Conservation (phyloP, 2,113 vertebrate genomes). For the Oryzias curvinotus region DNA sequence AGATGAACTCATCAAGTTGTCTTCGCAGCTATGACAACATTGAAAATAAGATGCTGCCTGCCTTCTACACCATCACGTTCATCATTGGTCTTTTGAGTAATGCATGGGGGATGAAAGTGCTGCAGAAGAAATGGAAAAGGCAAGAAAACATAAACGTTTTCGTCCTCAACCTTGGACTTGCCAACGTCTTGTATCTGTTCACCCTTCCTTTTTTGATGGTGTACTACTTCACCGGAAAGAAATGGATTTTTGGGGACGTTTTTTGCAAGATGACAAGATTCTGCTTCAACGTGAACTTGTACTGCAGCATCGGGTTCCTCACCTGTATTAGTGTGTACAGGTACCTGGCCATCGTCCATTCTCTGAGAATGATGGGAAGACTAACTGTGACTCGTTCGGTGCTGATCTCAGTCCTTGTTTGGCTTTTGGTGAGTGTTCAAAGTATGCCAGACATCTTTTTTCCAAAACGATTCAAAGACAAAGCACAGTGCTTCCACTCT, state of each 20-base stretch:
- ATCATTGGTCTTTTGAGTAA: constrained; percentile 78
- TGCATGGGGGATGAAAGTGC: constrained; percentile 54
- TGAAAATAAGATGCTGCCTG: constrained; percentile 61
- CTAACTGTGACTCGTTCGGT: constrained; percentile 35
- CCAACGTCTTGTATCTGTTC: constrained; percentile 80
- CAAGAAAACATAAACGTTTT: constrained; percentile 67
- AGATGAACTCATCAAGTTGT: too few relatives aligned
- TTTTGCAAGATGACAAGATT: constrained; percentile 80
- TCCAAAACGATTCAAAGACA: constrained; percentile 30
- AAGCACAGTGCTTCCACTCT: constrained; percentile 61
- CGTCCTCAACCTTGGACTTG: constrained; percentile 77
- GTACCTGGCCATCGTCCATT: constrained; percentile 83
- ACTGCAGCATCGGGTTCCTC: constrained; percentile 85
- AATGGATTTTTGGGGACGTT: constrained; percentile 76
- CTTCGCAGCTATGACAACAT: too few relatives aligned
- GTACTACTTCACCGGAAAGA: constrained; percentile 64
- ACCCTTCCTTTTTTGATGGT: constrained; percentile 79
- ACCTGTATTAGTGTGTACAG: constrained; percentile 84
- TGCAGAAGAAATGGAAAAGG: constrained; percentile 53
- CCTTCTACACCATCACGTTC: constrained; percentile 72
- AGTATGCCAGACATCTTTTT: constrained; percentile 74
- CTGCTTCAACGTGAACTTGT: constrained; percentile 83
- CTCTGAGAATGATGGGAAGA: constrained; percentile 73
- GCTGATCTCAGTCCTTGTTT: constrained; percentile 60
- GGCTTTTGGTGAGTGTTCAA: constrained; percentile 74